phyloP scores from a whole-genome alignment of 2,113 vertebrate genomes.

The Entelurus aequoreus region DNA sequence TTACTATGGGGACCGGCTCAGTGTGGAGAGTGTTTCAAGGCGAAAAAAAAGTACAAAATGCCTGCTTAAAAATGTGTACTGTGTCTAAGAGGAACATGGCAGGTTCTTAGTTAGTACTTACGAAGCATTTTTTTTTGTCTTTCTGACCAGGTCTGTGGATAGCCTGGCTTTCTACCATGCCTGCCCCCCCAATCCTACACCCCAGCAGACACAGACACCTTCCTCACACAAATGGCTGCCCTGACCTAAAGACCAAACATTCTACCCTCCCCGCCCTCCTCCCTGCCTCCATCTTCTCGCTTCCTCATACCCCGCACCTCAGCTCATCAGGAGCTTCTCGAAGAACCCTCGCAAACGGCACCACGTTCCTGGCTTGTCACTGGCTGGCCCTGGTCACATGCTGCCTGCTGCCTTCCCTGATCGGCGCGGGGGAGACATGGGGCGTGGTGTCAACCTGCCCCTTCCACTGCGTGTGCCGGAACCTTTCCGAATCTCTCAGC shows the following conservation, averaged over 20 bases:
- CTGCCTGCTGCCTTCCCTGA: conserved; percentile 65
- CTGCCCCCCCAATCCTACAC: conserved; percentile 66
- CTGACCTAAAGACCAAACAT: conserved; percentile 26
- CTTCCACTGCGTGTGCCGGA: conserved; percentile 86
- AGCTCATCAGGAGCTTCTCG: conserved; percentile 39
- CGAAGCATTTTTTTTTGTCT: not conserved
- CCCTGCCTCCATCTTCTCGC: conserved; percentile 24
- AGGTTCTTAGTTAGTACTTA: too few relatives aligned
- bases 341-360: conserved; percentile 26
- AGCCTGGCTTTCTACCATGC: conserved; percentile 73
- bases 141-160: conserved; percentile 71
- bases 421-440: conserved; percentile 77
- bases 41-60: not conserved
- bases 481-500: conserved; percentile 86
- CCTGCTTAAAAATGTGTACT: conserved; percentile 4
- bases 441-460: conserved; percentile 80
- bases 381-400: conserved; percentile 69
- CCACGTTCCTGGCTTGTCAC: conserved; percentile 51
- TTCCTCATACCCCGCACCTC: conserved; percentile 26
- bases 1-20: conserved; percentile 52
- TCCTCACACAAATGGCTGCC: conserved; percentile 43
- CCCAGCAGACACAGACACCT: conserved; percentile 57
- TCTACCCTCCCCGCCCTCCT: conserved; percentile 8
- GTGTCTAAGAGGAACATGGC: not conserved
- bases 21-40: conserved; percentile 57